Conservation (phyloP, 2,888 invertebrate species). For the Lathronympha strigana region DNA sequence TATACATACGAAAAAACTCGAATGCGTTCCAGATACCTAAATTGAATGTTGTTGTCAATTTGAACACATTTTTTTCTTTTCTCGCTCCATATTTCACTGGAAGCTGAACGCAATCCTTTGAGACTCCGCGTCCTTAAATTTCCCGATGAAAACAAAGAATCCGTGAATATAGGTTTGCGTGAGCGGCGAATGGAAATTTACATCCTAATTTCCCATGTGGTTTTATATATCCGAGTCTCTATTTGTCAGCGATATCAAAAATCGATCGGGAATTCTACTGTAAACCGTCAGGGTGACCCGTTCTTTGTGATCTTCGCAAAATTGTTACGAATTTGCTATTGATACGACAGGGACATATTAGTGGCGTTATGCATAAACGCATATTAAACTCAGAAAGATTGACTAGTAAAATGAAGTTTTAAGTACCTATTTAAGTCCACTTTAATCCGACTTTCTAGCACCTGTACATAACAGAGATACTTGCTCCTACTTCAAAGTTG, state of each 20-base stretch:
- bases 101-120: conserved; percentile 60
- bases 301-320: too few relatives aligned
- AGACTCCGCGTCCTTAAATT: conserved; percentile 75
- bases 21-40: background rate
- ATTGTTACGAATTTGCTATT: too few relatives aligned
- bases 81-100: conserved; percentile 40
- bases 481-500: too few relatives aligned
- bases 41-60: conserved; percentile 8
- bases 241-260: conserved; percentile 76
- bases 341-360: background rate
- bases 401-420: conserved; percentile 12
- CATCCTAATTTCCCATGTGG: conserved; percentile 83
- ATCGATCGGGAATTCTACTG: conserved; percentile 53
- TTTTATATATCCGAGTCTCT: conserved; percentile 58
- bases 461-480: conserved; percentile 10
- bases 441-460: conserved; percentile 7
- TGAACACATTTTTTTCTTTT: background rate
- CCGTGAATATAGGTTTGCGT: conserved; percentile 72
- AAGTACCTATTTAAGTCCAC: background rate
- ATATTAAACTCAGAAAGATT: background rate
- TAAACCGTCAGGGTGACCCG: background rate
- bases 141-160: conserved; percentile 80
- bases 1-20: background rate
- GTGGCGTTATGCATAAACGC: background rate
- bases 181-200: conserved; percentile 79